Evolutionary conservation across 2,888 invertebrate genomes (phyloP).

Genomic region (Muscina levida): DNA sequence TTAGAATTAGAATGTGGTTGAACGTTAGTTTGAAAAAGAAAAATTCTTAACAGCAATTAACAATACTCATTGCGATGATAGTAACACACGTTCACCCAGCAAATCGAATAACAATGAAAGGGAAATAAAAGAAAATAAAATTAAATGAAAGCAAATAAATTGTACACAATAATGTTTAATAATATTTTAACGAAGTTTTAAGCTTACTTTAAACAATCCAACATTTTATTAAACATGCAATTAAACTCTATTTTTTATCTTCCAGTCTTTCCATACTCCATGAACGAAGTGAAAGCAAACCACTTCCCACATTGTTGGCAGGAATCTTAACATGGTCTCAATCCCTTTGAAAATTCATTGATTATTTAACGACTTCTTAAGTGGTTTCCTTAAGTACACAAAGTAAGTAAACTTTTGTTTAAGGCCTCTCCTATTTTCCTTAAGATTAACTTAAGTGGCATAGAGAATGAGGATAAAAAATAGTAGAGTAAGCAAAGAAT

Average conservation of each 20-base stretch:
- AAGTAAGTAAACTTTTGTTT: conserved; percentile 57
- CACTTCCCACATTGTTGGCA: background rate
- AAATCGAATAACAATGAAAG: no score
- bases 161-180: no score
- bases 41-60: conserved; percentile 39
- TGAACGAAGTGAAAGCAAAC: no score
- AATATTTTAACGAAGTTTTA: no score
- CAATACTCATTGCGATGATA: no score
- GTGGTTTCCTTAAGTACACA: conserved; percentile 78
- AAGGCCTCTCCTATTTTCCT: conserved; percentile 49
- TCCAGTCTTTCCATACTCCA: conserved; percentile 39
- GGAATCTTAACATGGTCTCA: conserved; percentile 6
- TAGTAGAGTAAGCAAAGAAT: conserved; percentile 47
- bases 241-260: no score
- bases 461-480: conserved; percentile 1
- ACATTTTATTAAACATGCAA: no score
- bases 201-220: no score
- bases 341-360: conserved; percentile 72
- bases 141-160: no score
- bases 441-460: conserved; percentile 42
- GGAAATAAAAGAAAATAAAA: no score
- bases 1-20: conserved; percentile 42
- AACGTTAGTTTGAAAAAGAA: background rate
- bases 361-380: conserved; percentile 80
- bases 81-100: background rate